Base-by-base conservation (phyloP, 2,888 invertebrate genomes). In the Chrysolina oricalcia region DNA sequence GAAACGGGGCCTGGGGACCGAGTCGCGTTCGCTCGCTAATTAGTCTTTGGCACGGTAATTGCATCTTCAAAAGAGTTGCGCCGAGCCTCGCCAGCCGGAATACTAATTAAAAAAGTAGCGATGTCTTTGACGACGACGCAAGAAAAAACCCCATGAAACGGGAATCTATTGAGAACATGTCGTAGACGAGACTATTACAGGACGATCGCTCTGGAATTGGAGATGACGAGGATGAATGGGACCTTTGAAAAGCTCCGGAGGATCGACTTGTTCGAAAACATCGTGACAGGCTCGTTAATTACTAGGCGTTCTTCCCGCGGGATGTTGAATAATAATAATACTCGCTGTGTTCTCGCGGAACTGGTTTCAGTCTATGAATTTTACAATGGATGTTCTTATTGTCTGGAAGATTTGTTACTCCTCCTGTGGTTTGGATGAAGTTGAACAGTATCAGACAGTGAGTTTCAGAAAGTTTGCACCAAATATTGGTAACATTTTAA, bases 21-120 rank as follows among this genome's bases (percentile, higher is more conserved):
- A 35, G 40, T 53, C 48, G 53, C 76, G 10, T 72, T 72, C 70
- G 75, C 72, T 65, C 79, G 69, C 83, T 85, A 84, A 85, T 85
- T 84, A 84, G 82, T 81, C 84, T 80, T 82, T 81, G 81, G 80
- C 81, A 81, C 81, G 81, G 82, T 83, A 84, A 85, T 85, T 84
- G 83, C 81, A 81, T 79, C 80, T 80, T 84, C 83, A 83, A 83
- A 83, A 79, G 80, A 80, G 77, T 73, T 59, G 59, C 48, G 53
- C 48, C 63, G 41, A 65, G 35, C 48, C 46, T 81, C 73, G 79
- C 81, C 81, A 81, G 80, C 82, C 78, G 78, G 79, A 78, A 73
- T 77, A 72, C 79, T 84, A 84, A 84, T 84, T 83, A 84, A 83
- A 83, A 84, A 82, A 82, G 59, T 74, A 68, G 75, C 67, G 67